Conservation (phyloP, 2,113 vertebrate species). For the Sinocyclocheilus anshuiensis region DNA sequence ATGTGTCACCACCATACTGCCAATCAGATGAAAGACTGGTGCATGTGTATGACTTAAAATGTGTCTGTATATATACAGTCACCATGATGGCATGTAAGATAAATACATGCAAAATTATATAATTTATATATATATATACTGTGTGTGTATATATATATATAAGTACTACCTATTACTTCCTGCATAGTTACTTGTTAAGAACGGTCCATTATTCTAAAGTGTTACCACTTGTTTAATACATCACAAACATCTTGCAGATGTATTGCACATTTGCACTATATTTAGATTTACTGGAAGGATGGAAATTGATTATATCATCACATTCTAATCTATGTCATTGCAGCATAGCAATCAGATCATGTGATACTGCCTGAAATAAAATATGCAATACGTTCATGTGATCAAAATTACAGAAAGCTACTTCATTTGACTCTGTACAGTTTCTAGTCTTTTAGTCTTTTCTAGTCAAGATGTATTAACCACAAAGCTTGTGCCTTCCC, state of each 20-base stretch:
- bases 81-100: not conserved
- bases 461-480: not conserved
- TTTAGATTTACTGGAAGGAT: constrained; percentile 13
- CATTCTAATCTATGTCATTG: no score
- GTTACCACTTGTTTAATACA: not conserved
- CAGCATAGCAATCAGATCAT: not conserved
- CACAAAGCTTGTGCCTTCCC: not conserved
- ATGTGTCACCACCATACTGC: not conserved
- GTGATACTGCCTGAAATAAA: not conserved
- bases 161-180: no score
- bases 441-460: not conserved
- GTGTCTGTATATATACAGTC: not conserved
- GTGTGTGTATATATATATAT: no score
- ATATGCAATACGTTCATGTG: not conserved
- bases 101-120: no score
- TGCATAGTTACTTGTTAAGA: no score
- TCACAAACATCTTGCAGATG: not conserved
- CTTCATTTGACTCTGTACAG: not conserved
- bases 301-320: not conserved
- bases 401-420: not conserved
- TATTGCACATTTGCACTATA: not conserved
- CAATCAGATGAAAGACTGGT: not conserved
- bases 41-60: not conserved
- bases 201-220: no score
- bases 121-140: no score